Percentiles rank a stretch among this genome's conserved stretches.
Evolutionary conservation across 2,888 invertebrate species (phyloP).

Genomic region (Cryptosula pallasiana): DNA sequence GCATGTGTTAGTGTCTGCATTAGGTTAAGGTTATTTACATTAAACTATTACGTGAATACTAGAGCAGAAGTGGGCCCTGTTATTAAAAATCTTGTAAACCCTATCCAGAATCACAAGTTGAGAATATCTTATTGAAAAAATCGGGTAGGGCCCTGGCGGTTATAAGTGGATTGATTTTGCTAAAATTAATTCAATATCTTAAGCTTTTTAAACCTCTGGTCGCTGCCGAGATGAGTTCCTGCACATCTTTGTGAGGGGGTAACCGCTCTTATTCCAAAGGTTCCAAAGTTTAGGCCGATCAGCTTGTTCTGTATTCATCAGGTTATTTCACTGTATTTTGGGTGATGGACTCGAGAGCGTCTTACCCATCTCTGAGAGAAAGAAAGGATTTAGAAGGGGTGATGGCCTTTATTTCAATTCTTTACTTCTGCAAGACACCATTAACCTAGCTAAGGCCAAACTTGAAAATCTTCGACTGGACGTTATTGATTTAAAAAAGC

Average conservation of each 20-base stretch:
- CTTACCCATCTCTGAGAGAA: background rate
- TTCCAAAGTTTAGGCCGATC: background rate
- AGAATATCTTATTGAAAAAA: background rate
- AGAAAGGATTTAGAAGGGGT: background rate
- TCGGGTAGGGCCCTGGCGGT: background rate
- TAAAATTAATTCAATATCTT: background rate
- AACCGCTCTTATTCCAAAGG: slow-evolving; percentile 4
- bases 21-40: too few species aligned
- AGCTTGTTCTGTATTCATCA: background rate
- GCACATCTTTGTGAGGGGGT: background rate
- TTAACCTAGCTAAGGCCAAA: background rate
- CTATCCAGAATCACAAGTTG: background rate
- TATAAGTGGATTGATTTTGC: background rate
- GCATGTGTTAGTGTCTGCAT: too few species aligned
- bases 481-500: background rate
- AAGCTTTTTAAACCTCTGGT: background rate
- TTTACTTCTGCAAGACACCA: background rate
- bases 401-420: slow-evolving; percentile 1
- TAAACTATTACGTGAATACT: too few species aligned
- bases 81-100: background rate
- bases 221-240: background rate
- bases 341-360: background rate
- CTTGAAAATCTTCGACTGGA: background rate
- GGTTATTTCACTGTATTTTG: background rate
- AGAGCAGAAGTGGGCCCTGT: background rate